A percentile compares a stretch with the other conserved stretches of the same genome.
Conservation (phyloP, 1,140 invertebrate genomes). For the Radopholus similis region DNA sequence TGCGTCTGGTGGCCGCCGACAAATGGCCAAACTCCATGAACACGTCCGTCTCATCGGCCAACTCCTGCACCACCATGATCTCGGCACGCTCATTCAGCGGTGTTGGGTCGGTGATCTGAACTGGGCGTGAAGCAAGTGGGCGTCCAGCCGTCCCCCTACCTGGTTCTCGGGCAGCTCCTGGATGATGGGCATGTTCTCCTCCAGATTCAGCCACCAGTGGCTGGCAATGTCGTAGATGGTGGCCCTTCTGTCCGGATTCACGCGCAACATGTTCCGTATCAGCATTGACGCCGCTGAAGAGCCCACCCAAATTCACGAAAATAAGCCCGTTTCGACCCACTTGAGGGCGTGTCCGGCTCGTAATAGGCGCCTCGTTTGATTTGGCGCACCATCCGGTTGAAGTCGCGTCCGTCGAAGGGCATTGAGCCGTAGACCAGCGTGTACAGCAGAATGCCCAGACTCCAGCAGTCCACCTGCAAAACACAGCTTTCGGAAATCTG, state of each 20-base stretch:
- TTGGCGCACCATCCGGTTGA: conserved; percentile 89
- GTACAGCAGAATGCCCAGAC: conserved; percentile 90
- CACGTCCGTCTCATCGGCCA: conserved; percentile 59
- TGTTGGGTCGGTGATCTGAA: conserved; percentile 57
- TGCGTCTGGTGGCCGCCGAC: conserved; percentile 44
- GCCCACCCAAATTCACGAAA: not conserved
- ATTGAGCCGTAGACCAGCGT: conserved; percentile 97
- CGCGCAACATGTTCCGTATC: conserved; percentile 87
- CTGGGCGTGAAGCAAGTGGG: not conserved
- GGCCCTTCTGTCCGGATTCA: conserved; percentile 79
- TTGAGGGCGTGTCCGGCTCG: conserved; percentile 86
- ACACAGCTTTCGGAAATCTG: too few relatives aligned
- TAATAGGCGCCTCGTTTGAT: conserved; percentile 95
- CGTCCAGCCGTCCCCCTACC: conserved; percentile 16
- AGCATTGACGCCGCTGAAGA: conserved; percentile 81
- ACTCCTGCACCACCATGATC: conserved; percentile 59
- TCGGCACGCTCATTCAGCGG: conserved; percentile 57
- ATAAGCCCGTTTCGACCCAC: conserved; percentile 63
- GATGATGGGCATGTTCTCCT: conserved; percentile 60
- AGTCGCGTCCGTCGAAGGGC: conserved; percentile 98
- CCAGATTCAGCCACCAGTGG: conserved; percentile 86
- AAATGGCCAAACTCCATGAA: conserved; percentile 61
- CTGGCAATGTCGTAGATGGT: conserved; percentile 87
- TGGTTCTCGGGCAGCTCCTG: conserved; percentile 60
- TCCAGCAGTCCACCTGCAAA: conserved; percentile 84